phyloP scores from a whole-genome alignment of 2,113 vertebrate genomes.

The Xerus inauris region DNA sequence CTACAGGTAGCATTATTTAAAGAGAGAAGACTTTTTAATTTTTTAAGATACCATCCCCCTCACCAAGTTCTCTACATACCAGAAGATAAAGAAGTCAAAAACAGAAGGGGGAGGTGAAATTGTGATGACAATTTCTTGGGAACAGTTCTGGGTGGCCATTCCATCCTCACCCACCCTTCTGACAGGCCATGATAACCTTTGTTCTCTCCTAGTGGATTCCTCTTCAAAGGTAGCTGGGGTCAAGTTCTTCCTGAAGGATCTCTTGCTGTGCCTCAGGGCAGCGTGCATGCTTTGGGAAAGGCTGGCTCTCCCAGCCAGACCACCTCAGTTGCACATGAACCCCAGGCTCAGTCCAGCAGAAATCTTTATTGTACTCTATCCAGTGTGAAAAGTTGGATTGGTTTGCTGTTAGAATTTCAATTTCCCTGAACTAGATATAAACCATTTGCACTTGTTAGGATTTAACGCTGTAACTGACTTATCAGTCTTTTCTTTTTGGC shows the following conservation, averaged over 20 bases:
- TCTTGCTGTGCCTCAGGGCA: neutral
- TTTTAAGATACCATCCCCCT: neutral
- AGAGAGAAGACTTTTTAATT: neutral
- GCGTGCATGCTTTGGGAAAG: neutral
- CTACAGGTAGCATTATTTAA: neutral
- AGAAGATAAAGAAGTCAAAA: slow-evolving; percentile 16
- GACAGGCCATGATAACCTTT: neutral
- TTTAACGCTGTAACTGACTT: slow-evolving; percentile 20
- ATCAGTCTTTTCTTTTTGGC: slow-evolving; percentile 55
- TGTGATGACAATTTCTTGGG: neutral
- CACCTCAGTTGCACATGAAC: neutral
- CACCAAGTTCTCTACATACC: neutral
- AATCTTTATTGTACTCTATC: neutral
- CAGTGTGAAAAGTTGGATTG: slow-evolving; percentile 42
- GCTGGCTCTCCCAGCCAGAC: neutral
- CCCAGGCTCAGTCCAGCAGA: neutral
- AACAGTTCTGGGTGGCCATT: neutral
- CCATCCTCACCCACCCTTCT: neutral
- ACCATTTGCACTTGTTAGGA: slow-evolving; percentile 58
- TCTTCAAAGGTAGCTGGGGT: neutral
- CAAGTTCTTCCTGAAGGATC: neutral
- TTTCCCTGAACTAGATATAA: slow-evolving; percentile 48
- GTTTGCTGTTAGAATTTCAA: slow-evolving; percentile 40
- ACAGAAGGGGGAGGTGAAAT: neutral
- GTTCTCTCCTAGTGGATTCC: neutral